These are phyloP conservation scores for Eurosta solidaginis DNA, from an alignment of 1,140 invertebrate species.

Conservation along the genomic window DNA sequence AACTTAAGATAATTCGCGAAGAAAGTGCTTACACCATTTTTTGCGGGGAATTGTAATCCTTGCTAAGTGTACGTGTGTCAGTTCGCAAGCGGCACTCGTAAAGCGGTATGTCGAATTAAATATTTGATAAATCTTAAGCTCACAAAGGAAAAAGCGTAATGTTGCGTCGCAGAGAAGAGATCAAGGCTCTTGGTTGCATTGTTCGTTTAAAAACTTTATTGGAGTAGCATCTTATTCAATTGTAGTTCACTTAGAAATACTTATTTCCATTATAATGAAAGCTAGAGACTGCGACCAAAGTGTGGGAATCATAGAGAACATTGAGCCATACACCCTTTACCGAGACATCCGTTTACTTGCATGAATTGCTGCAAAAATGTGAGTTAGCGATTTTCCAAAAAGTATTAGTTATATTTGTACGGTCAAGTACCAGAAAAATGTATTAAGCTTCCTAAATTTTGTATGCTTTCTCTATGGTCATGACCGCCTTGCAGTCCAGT, in stretches of 20 bases:
- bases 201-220: neutral
- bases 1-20: too few relatives aligned
- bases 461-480: too few relatives aligned
- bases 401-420: too few relatives aligned
- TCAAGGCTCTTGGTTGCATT: neutral
- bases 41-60: neutral
- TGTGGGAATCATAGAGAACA: neutral
- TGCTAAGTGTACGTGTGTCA: neutral
- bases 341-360: constrained; percentile 14
- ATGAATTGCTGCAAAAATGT: neutral
- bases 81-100: neutral
- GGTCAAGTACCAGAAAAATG: too few relatives aligned
- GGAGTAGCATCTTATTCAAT: neutral
- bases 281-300: too few relatives aligned
- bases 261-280: too few relatives aligned
- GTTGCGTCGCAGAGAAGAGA: neutral
- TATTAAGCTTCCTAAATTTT: too few relatives aligned
- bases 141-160: neutral
- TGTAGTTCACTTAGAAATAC: neutral
- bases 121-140: neutral
- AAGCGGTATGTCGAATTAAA: constrained; percentile 9
- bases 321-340: neutral
- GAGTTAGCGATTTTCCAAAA: neutral
- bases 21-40: neutral
- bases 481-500: too few relatives aligned